Evolutionary conservation across 2,113 vertebrate genomes (phyloP).

Genomic region (Mus musculus): GRCm39 chr8:47888501-47889000

Average conservation of each 20-base stretch:
- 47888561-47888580: too few relatives aligned
- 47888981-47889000: not conserved
- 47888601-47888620: not conserved
- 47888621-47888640: not conserved
- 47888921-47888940: not conserved
- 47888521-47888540: fast-evolving
- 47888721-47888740: constrained; percentile 16
- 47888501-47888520: not conserved
- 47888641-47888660: not conserved
- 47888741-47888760: not conserved
- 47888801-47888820: not conserved
- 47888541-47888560: not conserved
- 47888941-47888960: not conserved
- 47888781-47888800: not conserved
- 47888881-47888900: not conserved
- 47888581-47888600: not conserved
- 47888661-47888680: constrained; percentile 30
- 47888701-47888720: constrained; percentile 5
- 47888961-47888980: not conserved
- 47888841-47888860: not conserved
- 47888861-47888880: not conserved
- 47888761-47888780: not conserved
- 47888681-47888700: not conserved
- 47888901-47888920: not conserved
- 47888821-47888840: not conserved